A percentile compares a stretch with the other conserved stretches of the same genome.
Conservation (phyloP, 2,797 vertebrate genomes). For the Falco columbarius region DNA sequence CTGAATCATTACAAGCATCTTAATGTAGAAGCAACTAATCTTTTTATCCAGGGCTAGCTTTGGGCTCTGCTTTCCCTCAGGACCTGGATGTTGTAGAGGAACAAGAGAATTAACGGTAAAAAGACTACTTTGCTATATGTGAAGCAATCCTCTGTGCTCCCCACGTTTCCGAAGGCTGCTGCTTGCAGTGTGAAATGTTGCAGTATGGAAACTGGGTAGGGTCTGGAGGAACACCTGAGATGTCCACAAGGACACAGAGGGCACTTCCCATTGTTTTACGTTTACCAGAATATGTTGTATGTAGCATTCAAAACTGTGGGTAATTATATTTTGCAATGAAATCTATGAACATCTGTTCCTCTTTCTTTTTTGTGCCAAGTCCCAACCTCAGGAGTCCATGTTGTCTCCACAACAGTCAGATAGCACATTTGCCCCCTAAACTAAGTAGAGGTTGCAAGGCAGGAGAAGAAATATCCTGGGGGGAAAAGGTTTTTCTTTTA, state of each 20-base stretch:
- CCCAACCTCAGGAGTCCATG: neutral
- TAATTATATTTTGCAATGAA: conserved; percentile 42
- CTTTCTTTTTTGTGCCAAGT: conserved; percentile 16
- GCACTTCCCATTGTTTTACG: neutral
- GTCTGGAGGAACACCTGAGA: neutral
- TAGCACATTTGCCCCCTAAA: conserved; percentile 8
- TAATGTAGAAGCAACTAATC: conserved; percentile 46
- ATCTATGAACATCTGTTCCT: conserved; percentile 39
- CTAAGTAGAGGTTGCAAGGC: neutral
- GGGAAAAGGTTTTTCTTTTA: neutral
- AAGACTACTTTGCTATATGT: neutral
- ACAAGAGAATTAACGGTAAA: conserved; percentile 30
- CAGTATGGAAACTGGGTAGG: neutral
- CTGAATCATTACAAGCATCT: conserved; percentile 60
- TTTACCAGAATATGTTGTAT: neutral
- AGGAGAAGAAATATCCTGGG: neutral
- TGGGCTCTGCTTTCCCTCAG: conserved; percentile 41
- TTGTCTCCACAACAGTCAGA: conserved; percentile 13
- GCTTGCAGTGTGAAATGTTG: neutral
- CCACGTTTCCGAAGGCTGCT: neutral
- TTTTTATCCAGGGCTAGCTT: conserved; percentile 52
- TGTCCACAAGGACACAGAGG: conserved; percentile 20
- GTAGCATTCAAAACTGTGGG: neutral
- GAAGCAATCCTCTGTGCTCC: neutral
- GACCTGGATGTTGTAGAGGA: conserved; percentile 37